Conservation (phyloP, 35 echinoderm and acorn worm genomes). For the Diadema setosum region DNA sequence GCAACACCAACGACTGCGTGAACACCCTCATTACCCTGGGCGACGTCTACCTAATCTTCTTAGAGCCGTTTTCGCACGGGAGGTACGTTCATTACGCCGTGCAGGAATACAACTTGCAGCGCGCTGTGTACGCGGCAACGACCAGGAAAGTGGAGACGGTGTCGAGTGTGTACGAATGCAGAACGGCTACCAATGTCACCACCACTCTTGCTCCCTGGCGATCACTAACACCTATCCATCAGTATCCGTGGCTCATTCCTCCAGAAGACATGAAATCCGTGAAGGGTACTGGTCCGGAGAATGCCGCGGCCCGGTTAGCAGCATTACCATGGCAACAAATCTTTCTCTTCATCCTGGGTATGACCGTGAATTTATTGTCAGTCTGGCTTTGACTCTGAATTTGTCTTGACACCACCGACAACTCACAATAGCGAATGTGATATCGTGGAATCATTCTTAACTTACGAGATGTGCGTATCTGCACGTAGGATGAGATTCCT, state of each 20-base stretch:
- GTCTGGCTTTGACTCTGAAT: too few species aligned
- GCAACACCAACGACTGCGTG: conserved; percentile 3
- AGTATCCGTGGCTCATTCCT: background rate
- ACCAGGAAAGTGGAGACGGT: background rate
- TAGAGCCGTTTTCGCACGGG: background rate
- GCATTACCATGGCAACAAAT: too few species aligned
- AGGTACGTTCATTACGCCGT: background rate
- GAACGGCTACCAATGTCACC: background rate
- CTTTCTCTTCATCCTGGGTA: too few species aligned
- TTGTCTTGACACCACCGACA: too few species aligned
- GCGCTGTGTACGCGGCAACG: background rate
- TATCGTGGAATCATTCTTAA: too few species aligned
- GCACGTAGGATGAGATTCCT: too few species aligned
- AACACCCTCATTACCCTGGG: background rate
- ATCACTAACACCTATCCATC: background rate
- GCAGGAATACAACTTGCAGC: background rate
- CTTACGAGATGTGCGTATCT: too few species aligned
- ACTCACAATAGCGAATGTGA: too few species aligned
- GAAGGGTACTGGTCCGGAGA: background rate
- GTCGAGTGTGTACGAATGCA: background rate
- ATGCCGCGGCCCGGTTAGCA: too few species aligned
- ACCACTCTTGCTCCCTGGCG: background rate
- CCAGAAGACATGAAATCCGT: background rate
- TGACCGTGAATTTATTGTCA: too few species aligned
- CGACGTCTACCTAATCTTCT: background rate